Evolutionary conservation across 2,113 vertebrate species (phyloP), one percentile per base, ranked within the genome.

Genomic region (Trogon surrucura): DNA sequence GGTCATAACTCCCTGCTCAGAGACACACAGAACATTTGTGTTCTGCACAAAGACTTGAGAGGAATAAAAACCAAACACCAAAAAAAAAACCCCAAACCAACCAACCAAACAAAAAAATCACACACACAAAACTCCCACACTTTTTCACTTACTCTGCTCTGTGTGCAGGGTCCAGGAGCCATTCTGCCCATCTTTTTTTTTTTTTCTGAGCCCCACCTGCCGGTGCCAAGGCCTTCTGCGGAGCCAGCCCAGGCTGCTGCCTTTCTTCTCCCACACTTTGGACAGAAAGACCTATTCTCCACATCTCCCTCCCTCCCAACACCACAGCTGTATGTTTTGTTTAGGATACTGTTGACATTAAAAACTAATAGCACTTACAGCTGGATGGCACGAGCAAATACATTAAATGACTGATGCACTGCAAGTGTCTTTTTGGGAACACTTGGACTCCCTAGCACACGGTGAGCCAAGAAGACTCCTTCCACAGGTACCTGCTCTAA

Each of bases 221-320:
- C 50, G 48, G n/a, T 16, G 47, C 32, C 29, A 14, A 13, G 19
- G 20, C 18, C 3, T 72, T 8, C 34, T 5, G 6, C 1, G 47
- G 26, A 54, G 41, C 51, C 87, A 87, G 30, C 6, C 34, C 3
- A 1, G 48, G 36, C 23, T 51, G 41, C 65, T 69, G 50, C 50
- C 2, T 1, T 44, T 34, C 22, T 8, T 74, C 32, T 50, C 16
- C 0, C 1, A 23, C 2, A 2, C 57, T 71, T 70, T 65, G 54
- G n/a, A 36, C 38, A 29, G 38, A 60, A 26, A 50, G 30, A 65
- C 12, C 32, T 8, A 10, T 69, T 74, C 29, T 65, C 17, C 23
- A 10, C 16, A 9, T 32, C 11, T 27, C 34, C 10, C 10, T 45
- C 38, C 13, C 27, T 44, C 29, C 27, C 38, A 79, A 34, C 27